A percentile compares a stretch with the other conserved stretches of the same genome.
These are phyloP conservation scores for Bombylius major DNA, from an alignment of 2,888 invertebrate genomes.

Conservation along the genomic window DNA sequence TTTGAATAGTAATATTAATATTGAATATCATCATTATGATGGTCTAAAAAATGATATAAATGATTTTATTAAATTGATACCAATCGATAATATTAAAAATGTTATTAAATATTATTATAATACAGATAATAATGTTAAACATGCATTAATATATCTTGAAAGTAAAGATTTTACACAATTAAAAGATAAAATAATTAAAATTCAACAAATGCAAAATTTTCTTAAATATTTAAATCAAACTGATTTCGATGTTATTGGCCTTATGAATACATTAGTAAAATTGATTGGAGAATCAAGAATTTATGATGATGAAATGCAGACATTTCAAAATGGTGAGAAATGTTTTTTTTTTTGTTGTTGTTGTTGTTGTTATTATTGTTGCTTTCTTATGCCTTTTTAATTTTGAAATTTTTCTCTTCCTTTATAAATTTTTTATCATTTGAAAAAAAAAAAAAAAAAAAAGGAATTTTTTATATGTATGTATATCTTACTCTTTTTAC, in stretches of 20 bases:
- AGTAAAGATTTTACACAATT: conserved; percentile 24
- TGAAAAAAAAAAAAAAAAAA: background rate
- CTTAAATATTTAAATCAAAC: conserved; percentile 27
- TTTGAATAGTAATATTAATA: background rate
- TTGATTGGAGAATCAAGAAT: conserved; percentile 17
- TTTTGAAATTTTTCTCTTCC: no score
- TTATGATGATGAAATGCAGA: background rate
- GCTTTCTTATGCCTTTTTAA: no score
- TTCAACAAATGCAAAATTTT: conserved; percentile 28
- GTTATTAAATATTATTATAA: conserved; percentile 27
- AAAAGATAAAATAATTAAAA: conserved; percentile 22
- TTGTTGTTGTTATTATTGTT: no score
- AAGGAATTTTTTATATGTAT: no score
- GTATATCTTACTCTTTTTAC: no score
- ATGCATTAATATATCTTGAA: conserved; percentile 25
- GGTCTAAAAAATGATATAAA: conserved; percentile 26
- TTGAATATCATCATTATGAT: background rate
- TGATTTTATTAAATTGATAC: conserved; percentile 29
- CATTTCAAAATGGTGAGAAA: conserved; percentile 3
- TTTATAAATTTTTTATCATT: no score
- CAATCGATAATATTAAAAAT: conserved; percentile 24
- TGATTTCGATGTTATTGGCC: conserved; percentile 28
- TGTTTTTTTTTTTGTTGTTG: no score
- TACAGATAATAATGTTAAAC: conserved; percentile 29
- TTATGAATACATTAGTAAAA: conserved; percentile 22